A percentile compares a stretch with the other conserved stretches of the same genome.
Conservation (phyloP, 2,797 vertebrate genomes). For the Microctenopoma stevenorrisi region DNA sequence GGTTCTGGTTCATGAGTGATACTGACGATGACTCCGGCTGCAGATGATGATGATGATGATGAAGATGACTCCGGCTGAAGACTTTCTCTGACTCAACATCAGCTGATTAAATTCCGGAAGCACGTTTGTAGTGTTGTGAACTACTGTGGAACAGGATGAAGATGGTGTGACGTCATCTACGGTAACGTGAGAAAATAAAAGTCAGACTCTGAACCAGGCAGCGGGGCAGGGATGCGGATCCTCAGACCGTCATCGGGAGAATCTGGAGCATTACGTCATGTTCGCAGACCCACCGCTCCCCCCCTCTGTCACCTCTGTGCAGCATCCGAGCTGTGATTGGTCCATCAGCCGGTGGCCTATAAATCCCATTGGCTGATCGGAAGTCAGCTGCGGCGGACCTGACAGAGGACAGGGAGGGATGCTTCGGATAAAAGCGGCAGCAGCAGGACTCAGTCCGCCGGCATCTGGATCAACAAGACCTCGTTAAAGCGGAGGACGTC, state of each 20-base stretch:
- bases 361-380: conserved; percentile 52
- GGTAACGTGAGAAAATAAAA: too few species aligned
- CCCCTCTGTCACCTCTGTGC: conserved; percentile 8
- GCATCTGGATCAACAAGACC: conserved; percentile 31
- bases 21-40: too few species aligned
- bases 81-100: too few species aligned
- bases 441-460: conserved; percentile 7
- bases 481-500: background rate
- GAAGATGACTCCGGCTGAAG: too few species aligned
- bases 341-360: conserved; percentile 12
- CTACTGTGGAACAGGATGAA: too few species aligned
- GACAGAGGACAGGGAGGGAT: conserved; percentile 41
- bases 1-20: too few species aligned
- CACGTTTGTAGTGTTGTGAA: too few species aligned
- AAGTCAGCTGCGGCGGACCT: conserved; percentile 58
- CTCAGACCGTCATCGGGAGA: conserved; percentile 33
- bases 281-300: background rate
- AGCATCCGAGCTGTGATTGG: conserved; percentile 65
- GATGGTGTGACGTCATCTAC: too few species aligned
- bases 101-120: too few species aligned
- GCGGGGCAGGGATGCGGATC: too few species aligned
- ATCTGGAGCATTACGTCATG: conserved; percentile 76
- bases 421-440: conserved; percentile 53
- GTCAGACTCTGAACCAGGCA: too few species aligned
- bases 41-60: too few species aligned